These are phyloP conservation scores for Tragelaphus strepsiceros DNA, from an alignment of 2,113 vertebrate species.

Conservation along the genomic window DNA sequence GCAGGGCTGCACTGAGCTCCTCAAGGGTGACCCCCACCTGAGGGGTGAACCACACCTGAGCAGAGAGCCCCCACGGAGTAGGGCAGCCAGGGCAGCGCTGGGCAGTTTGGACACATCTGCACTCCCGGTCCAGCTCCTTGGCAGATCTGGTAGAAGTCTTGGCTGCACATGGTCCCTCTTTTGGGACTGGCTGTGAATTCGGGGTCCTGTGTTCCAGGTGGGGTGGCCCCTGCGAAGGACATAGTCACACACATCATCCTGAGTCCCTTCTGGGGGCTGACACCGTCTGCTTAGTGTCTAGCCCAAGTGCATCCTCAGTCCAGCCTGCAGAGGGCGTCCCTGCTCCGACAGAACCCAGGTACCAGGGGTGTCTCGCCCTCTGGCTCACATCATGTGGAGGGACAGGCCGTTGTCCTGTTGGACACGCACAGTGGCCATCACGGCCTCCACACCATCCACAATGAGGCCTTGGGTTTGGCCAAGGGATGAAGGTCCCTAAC, in stretches of 20 bases:
- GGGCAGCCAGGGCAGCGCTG: neutral
- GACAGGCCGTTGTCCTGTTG: constrained; percentile 44
- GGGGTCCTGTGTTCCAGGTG: neutral
- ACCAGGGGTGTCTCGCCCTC: neutral
- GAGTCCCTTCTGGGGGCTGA: neutral
- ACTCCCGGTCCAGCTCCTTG: neutral
- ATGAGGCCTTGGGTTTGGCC: constrained; percentile 45
- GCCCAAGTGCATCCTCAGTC: constrained; percentile 35
- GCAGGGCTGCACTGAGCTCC: neutral
- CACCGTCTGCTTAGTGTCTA: constrained; percentile 53
- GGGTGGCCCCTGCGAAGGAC: neutral
- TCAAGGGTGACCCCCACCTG: neutral
- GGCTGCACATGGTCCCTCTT: neutral
- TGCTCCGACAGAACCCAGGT: constrained; percentile 60
- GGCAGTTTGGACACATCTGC: neutral
- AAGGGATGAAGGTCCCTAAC: neutral
- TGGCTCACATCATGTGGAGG: constrained; percentile 12
- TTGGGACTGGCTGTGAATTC: constrained; percentile 29
- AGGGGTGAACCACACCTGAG: neutral
- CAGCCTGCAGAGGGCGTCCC: constrained; percentile 35
- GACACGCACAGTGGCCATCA: constrained; percentile 3
- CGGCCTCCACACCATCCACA: constrained; percentile 43
- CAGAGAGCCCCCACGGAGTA: neutral
- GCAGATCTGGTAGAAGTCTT: rapidly evolving
- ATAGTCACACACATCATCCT: rapidly evolving